These are phyloP conservation scores for Diorhabda carinulata DNA, from an alignment of 1,140 invertebrate species.

Conservation along the genomic window DNA sequence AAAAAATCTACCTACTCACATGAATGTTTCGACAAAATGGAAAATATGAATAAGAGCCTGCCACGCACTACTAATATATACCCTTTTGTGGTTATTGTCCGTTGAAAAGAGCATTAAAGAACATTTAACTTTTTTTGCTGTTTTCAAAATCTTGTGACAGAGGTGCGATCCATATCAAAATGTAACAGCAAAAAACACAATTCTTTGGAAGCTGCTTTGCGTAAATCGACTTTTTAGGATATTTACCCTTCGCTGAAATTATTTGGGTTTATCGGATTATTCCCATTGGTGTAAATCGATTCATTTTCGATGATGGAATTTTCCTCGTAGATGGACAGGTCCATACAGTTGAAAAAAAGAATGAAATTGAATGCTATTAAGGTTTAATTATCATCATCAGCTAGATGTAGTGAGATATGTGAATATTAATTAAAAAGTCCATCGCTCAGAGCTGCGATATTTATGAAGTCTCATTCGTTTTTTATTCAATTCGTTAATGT, in stretches of 20 bases:
- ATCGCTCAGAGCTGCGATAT: no score
- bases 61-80: neutral
- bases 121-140: neutral
- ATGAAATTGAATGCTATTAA: no score
- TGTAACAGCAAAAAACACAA: neutral
- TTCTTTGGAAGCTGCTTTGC: neutral
- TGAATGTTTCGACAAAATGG: no score
- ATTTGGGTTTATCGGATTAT: constrained; percentile 2
- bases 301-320: neutral
- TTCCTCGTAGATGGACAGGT: neutral
- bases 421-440: no score
- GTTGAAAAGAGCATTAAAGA: neutral
- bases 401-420: no score
- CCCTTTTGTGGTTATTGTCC: neutral
- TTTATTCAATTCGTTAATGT: no score
- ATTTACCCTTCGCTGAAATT: neutral
- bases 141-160: constrained; percentile 2
- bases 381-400: no score
- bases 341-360: no score
- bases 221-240: neutral
- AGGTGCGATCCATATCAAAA: neutral
- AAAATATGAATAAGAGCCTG: no score
- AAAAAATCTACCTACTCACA: no score
- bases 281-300: neutral
- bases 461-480: no score